Evolutionary conservation across 1,140 invertebrate genomes (phyloP).

Genomic region (Brachionus koreanus): DNA sequence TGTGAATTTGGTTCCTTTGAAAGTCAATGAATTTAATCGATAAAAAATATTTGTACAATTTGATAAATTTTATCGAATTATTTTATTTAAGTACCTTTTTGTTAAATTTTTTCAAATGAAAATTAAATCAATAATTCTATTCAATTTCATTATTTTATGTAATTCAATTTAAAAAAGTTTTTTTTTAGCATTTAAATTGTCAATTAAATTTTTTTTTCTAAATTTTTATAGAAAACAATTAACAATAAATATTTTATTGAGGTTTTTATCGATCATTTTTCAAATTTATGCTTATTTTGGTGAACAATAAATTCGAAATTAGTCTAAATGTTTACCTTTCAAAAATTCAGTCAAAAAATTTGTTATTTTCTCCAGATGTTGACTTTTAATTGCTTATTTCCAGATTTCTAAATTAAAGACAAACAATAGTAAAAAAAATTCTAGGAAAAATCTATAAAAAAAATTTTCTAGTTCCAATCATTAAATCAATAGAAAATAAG

Average conservation of each 20-base stretch:
- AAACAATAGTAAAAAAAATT: not conserved
- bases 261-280: not conserved
- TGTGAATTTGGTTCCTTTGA: no score
- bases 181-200: no score
- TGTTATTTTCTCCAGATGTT: not conserved
- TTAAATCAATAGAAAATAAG: not conserved
- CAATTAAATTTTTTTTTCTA: no score
- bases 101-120: no score
- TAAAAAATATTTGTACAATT: no score
- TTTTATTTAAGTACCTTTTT: no score
- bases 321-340: not conserved
- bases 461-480: not conserved
- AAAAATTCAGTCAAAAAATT: not conserved
- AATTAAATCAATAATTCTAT: no score
- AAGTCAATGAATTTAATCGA: no score
- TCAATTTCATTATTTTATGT: no score
- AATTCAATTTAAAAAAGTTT: no score
- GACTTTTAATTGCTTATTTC: not conserved
- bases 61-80: no score
- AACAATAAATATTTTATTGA: not conserved
- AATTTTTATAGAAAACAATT: no score
- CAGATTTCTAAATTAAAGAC: constrained; percentile 3
- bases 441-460: not conserved
- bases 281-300: not conserved
- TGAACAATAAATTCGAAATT: not conserved